Conservation (phyloP, 2,888 invertebrate species). For the Leptopilina syphax region DNA sequence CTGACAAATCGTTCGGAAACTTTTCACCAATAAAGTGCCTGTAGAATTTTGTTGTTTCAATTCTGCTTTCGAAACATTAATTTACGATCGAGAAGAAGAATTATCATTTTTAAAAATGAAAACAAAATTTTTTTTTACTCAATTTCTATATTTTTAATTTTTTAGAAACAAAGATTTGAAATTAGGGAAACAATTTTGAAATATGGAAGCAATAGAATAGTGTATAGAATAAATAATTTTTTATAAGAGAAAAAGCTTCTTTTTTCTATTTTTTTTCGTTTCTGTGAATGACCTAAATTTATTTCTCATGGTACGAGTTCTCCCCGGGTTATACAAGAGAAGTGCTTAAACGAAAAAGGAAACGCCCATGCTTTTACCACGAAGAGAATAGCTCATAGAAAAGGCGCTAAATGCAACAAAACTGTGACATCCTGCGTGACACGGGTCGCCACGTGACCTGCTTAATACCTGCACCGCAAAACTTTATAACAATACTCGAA, state of each 20-base stretch:
- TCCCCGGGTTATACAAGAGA: slow-evolving; percentile 49
- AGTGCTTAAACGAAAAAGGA: slow-evolving; percentile 61
- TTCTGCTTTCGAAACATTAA: no score
- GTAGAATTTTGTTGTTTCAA: no score
- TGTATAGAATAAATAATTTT: neutral
- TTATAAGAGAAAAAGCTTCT: neutral
- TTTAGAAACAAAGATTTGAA: no score
- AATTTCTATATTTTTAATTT: no score
- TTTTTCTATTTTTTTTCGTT: neutral
- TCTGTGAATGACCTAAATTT: slow-evolving; percentile 43
- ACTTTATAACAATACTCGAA: slow-evolving; percentile 48
- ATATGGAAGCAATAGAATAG: no score
- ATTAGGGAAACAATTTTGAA: no score
- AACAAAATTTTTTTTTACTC: no score
- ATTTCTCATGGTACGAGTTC: slow-evolving; percentile 60
- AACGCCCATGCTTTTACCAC: slow-evolving; percentile 70
- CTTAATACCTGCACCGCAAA: slow-evolving; percentile 59
- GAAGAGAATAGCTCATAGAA: slow-evolving; percentile 61
- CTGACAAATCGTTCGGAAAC: neutral
- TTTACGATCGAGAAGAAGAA: no score
- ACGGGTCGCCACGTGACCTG: slow-evolving; percentile 72
- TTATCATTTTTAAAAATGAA: no score
- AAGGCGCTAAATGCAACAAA: slow-evolving; percentile 71
- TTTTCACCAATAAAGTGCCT: neutral
- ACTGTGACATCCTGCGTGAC: slow-evolving; percentile 71